phyloP scores from a whole-genome alignment of 2,113 vertebrate species.

The Rhinoderma darwinii region DNA sequence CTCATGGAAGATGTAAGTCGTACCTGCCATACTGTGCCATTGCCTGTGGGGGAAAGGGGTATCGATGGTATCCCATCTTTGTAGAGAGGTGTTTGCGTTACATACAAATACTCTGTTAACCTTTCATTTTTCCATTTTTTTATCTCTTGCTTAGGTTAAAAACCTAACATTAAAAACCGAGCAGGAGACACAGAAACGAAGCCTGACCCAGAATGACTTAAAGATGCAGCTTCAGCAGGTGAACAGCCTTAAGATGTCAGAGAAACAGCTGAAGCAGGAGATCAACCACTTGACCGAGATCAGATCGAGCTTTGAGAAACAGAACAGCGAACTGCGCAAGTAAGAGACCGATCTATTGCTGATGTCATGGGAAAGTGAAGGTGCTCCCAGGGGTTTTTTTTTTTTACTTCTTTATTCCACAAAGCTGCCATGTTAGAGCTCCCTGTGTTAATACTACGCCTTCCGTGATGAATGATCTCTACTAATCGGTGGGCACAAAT shows the following conservation, averaged over 20 bases:
- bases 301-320: conserved; percentile 92
- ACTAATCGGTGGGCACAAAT: no score
- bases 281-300: conserved; percentile 95
- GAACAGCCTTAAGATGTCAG: conserved; percentile 86
- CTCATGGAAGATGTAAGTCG: conserved; percentile 88
- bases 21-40: not conserved
- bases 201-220: conserved; percentile 92
- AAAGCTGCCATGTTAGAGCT: not conserved
- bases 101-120: no score
- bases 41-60: no score
- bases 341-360: conserved; percentile 67
- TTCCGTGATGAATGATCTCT: no score
- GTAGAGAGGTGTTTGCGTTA: no score
- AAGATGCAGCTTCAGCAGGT: conserved; percentile 96
- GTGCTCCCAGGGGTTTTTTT: no score
- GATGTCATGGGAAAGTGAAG: no score
- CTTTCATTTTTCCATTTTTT: not conserved
- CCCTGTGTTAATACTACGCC: no score
- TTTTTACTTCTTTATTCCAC: not conserved
- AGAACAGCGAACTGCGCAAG: conserved; percentile 96
- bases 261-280: conserved; percentile 97
- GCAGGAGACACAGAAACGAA: conserved; percentile 95
- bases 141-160: conserved; percentile 84
- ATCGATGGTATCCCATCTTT: no score
- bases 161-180: conserved; percentile 94